Evolutionary conservation across 2,113 vertebrate species (phyloP).

Genomic region (Takifugu bimaculatus): DNA sequence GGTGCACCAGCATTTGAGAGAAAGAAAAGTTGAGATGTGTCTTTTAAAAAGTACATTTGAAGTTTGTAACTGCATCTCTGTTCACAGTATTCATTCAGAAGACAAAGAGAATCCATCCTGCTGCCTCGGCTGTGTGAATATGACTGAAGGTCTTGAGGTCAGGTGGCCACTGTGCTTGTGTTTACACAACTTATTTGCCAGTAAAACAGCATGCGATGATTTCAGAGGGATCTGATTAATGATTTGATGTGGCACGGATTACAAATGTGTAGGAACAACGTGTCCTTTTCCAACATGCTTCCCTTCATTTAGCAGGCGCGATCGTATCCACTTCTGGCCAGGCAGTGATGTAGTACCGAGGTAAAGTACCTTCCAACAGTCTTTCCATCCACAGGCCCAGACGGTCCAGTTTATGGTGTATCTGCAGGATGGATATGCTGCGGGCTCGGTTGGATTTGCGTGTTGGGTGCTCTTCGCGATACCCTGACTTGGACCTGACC

Average conservation of each 20-base stretch:
- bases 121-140: neutral
- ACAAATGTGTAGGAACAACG: neutral
- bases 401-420: constrained; percentile 89
- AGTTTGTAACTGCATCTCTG: constrained; percentile 49
- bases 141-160: constrained; percentile 12
- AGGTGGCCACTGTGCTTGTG: constrained; percentile 53
- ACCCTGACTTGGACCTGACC: constrained; percentile 58
- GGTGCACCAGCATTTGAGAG: constrained; percentile 7
- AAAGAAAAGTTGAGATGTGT: constrained; percentile 17
- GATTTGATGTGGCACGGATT: too few relatives aligned
- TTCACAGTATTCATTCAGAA: constrained; percentile 61
- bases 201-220: constrained; percentile 37
- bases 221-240: too few relatives aligned
- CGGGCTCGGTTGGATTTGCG: constrained; percentile 68
- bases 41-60: constrained; percentile 34
- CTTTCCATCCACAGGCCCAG: constrained; percentile 95
- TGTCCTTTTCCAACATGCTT: neutral
- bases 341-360: constrained; percentile 88
- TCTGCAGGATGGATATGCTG: constrained; percentile 76
- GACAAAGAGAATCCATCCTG: neutral
- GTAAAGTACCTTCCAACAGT: constrained; percentile 90
- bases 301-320: constrained; percentile 64
- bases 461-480: constrained; percentile 56
- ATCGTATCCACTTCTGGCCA: constrained; percentile 89
- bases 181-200: constrained; percentile 16